Evolutionary conservation across 2,797 vertebrate genomes (phyloP).

Genomic region (Oreortyx pictus): DNA sequence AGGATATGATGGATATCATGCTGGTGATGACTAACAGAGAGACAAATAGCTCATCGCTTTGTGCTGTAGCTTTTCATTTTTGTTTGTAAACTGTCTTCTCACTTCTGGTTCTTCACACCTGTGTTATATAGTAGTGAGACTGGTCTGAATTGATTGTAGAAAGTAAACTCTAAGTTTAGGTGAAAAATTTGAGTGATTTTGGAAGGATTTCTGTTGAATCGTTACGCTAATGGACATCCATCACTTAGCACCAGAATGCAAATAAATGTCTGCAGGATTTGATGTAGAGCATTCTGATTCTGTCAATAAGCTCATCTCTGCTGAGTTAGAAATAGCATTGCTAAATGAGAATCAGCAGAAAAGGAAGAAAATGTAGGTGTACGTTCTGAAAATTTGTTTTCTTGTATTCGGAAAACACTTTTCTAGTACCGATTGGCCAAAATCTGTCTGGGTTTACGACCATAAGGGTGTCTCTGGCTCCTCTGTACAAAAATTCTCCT

Average conservation of each 20-base stretch:
- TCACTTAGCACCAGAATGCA: neutral
- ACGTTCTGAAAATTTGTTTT: neutral
- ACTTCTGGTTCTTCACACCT: neutral
- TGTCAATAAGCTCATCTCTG: neutral
- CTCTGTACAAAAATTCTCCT: conserved; percentile 17
- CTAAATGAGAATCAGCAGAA: neutral
- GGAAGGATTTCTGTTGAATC: neutral
- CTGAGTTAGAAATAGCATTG: neutral
- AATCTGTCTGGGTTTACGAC: conserved; percentile 25
- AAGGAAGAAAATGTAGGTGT: neutral
- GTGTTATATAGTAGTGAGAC: neutral
- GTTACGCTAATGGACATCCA: neutral
- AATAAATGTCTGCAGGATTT: neutral
- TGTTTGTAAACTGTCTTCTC: neutral
- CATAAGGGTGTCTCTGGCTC: conserved; percentile 48
- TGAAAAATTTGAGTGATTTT: neutral
- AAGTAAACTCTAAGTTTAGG: neutral
- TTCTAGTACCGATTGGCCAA: conserved; percentile 5
- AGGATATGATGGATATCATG: conserved; percentile 3
- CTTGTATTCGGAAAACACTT: neutral
- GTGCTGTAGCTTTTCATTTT: neutral
- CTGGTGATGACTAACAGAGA: neutral
- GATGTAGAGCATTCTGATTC: neutral
- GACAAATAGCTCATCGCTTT: neutral
- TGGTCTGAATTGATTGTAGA: neutral